phyloP scores from a whole-genome alignment of 2,888 invertebrate genomes.

The Lypha dubia region DNA sequence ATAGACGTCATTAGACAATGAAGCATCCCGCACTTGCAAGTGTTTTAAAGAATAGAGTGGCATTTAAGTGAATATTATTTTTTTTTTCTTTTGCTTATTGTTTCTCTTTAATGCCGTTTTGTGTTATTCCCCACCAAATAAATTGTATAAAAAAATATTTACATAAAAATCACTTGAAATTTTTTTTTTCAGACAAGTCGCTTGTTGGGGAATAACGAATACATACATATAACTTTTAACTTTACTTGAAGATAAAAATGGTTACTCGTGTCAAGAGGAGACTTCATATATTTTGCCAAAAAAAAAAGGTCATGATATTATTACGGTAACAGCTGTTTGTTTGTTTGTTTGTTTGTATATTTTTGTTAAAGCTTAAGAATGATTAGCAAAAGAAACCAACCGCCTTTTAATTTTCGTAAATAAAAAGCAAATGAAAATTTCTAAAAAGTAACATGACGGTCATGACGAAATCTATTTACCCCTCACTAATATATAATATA shows the following conservation, averaged over 20 bases:
- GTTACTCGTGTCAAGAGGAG: neutral
- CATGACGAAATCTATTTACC: neutral
- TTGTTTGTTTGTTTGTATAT: neutral
- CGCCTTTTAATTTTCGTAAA: neutral
- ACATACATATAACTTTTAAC: neutral
- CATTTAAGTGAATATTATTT: constrained; percentile 41
- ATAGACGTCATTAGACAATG: constrained; percentile 33
- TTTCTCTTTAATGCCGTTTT: neutral
- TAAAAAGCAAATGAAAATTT: neutral
- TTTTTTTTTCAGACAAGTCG: neutral
- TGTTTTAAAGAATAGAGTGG: constrained; percentile 33
- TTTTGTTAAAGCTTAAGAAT: neutral
- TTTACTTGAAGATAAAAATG: neutral
- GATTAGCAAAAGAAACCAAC: neutral
- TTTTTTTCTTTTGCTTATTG: neutral
- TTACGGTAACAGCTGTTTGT: neutral
- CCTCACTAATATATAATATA: neutral
- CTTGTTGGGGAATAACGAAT: constrained; percentile 6
- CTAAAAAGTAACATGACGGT: neutral
- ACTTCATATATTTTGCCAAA: neutral
- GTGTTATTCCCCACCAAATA: neutral
- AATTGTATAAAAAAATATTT: neutral
- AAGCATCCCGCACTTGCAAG: constrained; percentile 26
- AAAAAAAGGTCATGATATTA: neutral
- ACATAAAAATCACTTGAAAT: neutral